phyloP scores from a whole-genome alignment of 1,140 invertebrate genomes.

The Temnothorax curvispinosus region DNA sequence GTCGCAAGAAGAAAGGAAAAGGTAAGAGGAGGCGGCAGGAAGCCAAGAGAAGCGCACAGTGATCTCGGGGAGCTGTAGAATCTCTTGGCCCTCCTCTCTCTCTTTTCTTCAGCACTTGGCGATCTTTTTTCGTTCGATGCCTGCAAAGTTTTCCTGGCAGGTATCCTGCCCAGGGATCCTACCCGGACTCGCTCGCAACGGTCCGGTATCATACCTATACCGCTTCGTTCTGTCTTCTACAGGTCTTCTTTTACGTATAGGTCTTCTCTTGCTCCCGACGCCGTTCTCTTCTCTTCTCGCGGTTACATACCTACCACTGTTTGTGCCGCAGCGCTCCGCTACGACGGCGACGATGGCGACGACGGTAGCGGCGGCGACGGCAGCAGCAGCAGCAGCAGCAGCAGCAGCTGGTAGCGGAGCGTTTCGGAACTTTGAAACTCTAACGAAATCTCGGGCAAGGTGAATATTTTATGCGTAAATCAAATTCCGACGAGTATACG shows the following conservation, averaged over 20 bases:
- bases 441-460: constrained; percentile 79
- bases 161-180: constrained; percentile 56
- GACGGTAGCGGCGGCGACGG: background rate
- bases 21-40: constrained; percentile 26
- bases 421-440: constrained; percentile 75
- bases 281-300: constrained; percentile 39
- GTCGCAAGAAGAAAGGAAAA: constrained; percentile 37
- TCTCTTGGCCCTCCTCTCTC: constrained; percentile 61
- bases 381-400: background rate
- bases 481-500: constrained; percentile 74
- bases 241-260: constrained; percentile 50
- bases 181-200: constrained; percentile 50
- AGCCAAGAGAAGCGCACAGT: constrained; percentile 50
- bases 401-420: constrained; percentile 57
- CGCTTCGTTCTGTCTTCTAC: constrained; percentile 52
- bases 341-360: background rate
- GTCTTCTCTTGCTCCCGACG: constrained; percentile 39
- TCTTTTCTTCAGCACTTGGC: constrained; percentile 44
- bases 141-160: constrained; percentile 68
- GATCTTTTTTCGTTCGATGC: constrained; percentile 59
- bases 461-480: constrained; percentile 82
- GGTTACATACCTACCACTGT: constrained; percentile 31
- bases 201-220: constrained; percentile 58
- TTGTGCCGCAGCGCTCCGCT: constrained; percentile 44
- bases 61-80: constrained; percentile 50